Base-by-base conservation (phyloP, 1,140 invertebrate genomes). In the Bursaphelenchus mucronatus region DNA sequence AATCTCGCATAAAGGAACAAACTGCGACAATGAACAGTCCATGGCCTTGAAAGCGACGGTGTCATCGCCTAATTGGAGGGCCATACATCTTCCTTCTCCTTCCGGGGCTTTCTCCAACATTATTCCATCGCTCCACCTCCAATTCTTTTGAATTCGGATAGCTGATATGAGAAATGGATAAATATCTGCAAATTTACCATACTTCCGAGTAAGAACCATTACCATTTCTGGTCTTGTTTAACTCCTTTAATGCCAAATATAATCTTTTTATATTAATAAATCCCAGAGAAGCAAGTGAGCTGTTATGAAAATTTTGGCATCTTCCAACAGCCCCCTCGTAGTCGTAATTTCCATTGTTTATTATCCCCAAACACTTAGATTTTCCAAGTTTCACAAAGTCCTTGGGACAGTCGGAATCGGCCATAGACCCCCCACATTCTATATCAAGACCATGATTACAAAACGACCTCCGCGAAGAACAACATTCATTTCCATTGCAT, bases 1-100 rank as follows among this genome's bases (percentile, higher is more conserved):
- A 15, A 65, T n/a, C 49, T 67, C 61, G 59, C 66, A 67, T 15
- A 67, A 13, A 7, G 66, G 62, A 1, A 67, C 19, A 58, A 43
- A 56, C 8, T 13, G 30, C n/a, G n/a, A 15, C 40, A 50, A 17
- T 44, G n/a, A 56, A 43, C 66, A 67, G n/a, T 67, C 66, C 13
- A 66, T 62, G 7, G 62, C 13, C 11, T 50, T 41, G 13, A 67
- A 15, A 13, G 10, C 53, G 10, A 57, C 44, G n/a, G 39, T 62
- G 10, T 21, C 21, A 63, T 63, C 61, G 13, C 11, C 13, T 44
- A 46, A 50, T 11, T 41, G 11, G 1, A 39, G 10, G 6, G 53
- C 53, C 13, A 44, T 44, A 9, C 57, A 59, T 44, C 57, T 39
- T n/a, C 57, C 57, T 3, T n/a, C 11, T 1, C 57, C 57, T 13